These are phyloP conservation scores for Stratiomys singularior DNA, from an alignment of 2,888 invertebrate species.

Conservation along the genomic window DNA sequence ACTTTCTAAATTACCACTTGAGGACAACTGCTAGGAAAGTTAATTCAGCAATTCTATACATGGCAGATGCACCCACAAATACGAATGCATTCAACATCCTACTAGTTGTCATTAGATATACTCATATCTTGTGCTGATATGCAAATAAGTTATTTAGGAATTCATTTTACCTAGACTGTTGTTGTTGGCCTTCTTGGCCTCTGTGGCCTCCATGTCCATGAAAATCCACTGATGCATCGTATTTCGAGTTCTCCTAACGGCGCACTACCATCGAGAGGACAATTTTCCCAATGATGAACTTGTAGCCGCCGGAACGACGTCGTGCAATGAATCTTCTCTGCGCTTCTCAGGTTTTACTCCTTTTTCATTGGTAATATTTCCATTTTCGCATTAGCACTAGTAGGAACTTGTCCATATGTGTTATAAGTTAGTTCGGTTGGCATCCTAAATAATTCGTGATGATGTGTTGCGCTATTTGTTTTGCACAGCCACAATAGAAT, in stretches of 20 bases:
- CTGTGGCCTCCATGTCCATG: background rate
- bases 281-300: constrained; percentile 3
- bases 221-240: background rate
- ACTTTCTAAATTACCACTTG: background rate
- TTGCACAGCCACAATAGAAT: background rate
- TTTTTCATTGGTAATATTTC: background rate
- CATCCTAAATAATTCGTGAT: constrained; percentile 5
- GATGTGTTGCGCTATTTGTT: background rate
- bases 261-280: background rate
- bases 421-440: background rate
- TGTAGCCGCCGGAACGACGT: background rate
- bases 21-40: background rate
- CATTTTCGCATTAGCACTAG: constrained; percentile 1
- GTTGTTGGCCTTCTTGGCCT: background rate
- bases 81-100: too few relatives aligned
- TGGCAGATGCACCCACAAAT: background rate
- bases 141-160: background rate
- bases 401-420: background rate
- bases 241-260: background rate
- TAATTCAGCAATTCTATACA: constrained; percentile 1
- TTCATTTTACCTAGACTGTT: background rate
- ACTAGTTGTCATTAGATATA: too few relatives aligned
- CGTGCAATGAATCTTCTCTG: constrained; percentile 11
- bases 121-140: background rate
- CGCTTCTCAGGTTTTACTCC: background rate